These are phyloP conservation scores for Bembecia ichneumoniformis DNA, from an alignment of 2,888 invertebrate genomes.

Conservation along the genomic window DNA sequence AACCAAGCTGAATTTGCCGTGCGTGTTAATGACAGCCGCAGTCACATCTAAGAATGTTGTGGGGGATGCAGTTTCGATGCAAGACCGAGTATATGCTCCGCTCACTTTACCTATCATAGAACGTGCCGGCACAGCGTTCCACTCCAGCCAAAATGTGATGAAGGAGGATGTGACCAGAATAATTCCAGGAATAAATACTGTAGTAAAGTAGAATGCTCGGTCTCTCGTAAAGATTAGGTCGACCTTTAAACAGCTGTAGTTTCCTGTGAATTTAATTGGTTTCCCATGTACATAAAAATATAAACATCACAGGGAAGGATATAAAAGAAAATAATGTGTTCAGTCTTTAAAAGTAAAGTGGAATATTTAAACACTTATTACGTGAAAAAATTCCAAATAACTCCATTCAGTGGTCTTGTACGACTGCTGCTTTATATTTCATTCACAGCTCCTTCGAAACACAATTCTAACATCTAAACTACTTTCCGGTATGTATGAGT, in stretches of 20 bases:
- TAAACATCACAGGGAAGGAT: constrained; percentile 24
- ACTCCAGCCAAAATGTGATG: constrained; percentile 93
- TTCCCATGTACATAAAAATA: constrained; percentile 23
- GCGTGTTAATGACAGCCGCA: constrained; percentile 60
- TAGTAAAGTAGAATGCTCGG: constrained; percentile 91
- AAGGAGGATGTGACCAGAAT: constrained; percentile 89
- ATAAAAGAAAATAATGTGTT: background rate
- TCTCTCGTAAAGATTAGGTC: constrained; percentile 90
- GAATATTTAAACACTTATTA: background rate
- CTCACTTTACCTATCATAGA: constrained; percentile 85
- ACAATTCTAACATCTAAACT: constrained; percentile 25
- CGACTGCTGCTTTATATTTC: background rate
- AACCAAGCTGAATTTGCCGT: constrained; percentile 45
- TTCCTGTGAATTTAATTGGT: constrained; percentile 75
- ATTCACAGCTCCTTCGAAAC: background rate
- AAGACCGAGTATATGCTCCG: constrained; percentile 14
- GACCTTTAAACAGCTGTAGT: constrained; percentile 91
- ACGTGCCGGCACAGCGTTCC: constrained; percentile 91
- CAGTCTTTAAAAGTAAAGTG: background rate
- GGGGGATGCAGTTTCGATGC: constrained; percentile 9
- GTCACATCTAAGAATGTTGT: constrained; percentile 42
- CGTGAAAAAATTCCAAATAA: constrained; percentile 59
- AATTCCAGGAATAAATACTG: constrained; percentile 91
- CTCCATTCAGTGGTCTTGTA: constrained; percentile 72
- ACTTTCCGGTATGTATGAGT: constrained; percentile 66